Evolutionary conservation across 2,113 vertebrate genomes (phyloP), one percentile per base, ranked within the genome.

Genomic region (Ictalurus punctatus): DNA sequence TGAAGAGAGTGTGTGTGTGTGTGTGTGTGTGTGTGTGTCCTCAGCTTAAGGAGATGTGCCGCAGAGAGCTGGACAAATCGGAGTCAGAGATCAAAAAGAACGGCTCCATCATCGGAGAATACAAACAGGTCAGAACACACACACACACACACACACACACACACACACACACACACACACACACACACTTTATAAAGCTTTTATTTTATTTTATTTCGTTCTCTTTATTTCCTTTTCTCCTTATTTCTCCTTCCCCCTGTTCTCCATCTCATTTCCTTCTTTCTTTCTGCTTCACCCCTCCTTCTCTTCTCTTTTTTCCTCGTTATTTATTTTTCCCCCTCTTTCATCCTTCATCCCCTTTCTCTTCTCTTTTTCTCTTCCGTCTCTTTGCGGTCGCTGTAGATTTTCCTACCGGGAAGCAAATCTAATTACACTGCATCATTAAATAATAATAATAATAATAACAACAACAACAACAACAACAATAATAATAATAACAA

Each of bases 61-160:
- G 98, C 27, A 95, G 98, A 91, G 98, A 99, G 84, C 96, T 99
- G 0, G 98, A 99, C 92, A 99, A 99, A 88, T 98, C 98, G 1
- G 98, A 99, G 93, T 98, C 96, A 0, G 98, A 99, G 94, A 99
- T 99, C 86, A 99, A 96, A 94, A 99, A 99, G 95, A 99, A 99
- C 87, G 97, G 97, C 86, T 99, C 98, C 44, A 99, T 99, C 92
- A 99, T 99, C 76, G 97, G 98, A 61, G 98, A 99, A 95, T 99
- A 99, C 93, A 99, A 99, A 92, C 98, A 99, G 98, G 98, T 99
- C 87, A 88, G 88, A 25, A 37, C 16, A 9, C 48, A 58, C 56
- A 69, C 83, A 83, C 27, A 34, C 44, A 61, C 65, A 58, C 40
- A 83, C 27, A 34, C 34, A 34, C 44, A 61, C 67, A 58, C 44